Conservation (phyloP, 2,888 invertebrate genomes). For the Adelognathus sp. region DNA sequence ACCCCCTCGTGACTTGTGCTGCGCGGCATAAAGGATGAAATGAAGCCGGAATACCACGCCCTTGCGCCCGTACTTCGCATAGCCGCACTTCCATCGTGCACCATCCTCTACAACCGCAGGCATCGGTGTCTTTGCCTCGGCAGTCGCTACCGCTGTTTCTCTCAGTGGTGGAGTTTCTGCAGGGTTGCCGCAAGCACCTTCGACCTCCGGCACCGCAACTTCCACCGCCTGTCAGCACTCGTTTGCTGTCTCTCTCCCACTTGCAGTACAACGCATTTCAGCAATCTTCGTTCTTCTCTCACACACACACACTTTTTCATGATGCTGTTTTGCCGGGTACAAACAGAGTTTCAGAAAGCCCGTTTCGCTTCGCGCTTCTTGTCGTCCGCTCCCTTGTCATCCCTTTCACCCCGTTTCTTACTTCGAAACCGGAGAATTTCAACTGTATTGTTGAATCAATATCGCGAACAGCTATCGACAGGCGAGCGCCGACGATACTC, state of each 20-base stretch:
- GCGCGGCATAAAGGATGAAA: conserved; percentile 76
- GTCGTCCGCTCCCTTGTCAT: conserved; percentile 5
- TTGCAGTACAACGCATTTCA: background rate
- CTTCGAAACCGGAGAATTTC: conserved; percentile 67
- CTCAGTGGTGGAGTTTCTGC: conserved; percentile 22
- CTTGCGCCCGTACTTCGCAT: conserved; percentile 59
- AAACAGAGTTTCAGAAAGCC: conserved; percentile 4
- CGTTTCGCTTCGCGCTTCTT: conserved; percentile 19
- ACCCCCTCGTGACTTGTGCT: conserved; percentile 53
- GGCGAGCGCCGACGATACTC: conserved; percentile 29
- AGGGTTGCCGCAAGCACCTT: conserved; percentile 57
- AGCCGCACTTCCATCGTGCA: conserved; percentile 60
- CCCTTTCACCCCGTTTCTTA: background rate
- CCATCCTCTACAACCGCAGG: conserved; percentile 61
- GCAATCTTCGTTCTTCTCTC: conserved; percentile 19
- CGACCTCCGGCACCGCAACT: conserved; percentile 66
- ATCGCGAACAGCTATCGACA: conserved; percentile 74
- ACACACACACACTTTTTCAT: conserved; percentile 13
- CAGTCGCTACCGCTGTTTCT: conserved; percentile 24
- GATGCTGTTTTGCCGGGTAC: background rate
- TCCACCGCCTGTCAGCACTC: conserved; percentile 45
- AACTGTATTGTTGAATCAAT: conserved; percentile 77
- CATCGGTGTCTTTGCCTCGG: conserved; percentile 1
- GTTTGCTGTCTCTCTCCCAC: conserved; percentile 32
- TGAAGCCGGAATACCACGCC: conserved; percentile 78